phyloP scores from a whole-genome alignment of 2,797 vertebrate species.

The Sebastes iracundus region DNA sequence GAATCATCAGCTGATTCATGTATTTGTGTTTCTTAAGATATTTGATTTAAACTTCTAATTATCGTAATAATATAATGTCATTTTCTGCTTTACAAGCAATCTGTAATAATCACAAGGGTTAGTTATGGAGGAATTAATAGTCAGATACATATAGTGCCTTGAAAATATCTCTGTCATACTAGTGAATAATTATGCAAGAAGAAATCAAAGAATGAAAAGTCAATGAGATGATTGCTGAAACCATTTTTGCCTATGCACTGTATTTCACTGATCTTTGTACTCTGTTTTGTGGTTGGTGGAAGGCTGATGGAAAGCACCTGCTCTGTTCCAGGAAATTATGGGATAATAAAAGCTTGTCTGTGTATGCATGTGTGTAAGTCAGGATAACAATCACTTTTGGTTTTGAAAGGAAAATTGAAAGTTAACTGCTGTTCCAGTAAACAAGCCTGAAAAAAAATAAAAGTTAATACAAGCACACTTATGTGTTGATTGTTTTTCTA shows the following conservation, averaged over 20 bases:
- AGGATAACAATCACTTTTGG: not conserved
- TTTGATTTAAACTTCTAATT: not conserved
- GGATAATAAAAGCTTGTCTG: not conserved
- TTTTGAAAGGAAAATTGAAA: constrained; percentile 6
- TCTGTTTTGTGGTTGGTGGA: not conserved
- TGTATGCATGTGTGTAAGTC: not conserved
- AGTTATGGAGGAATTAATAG: not conserved
- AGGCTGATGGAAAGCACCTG: not conserved
- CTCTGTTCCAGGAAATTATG: not conserved
- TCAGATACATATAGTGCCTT: not conserved
- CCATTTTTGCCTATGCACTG: not conserved
- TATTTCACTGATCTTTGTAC: not conserved
- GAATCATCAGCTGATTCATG: not conserved
- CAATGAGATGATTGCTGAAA: not conserved
- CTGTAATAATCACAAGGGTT: not conserved
- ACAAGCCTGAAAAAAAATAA: not conserved
- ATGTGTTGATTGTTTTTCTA: not conserved
- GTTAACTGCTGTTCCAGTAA: not conserved
- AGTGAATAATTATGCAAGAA: not conserved
- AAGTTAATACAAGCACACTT: not conserved
- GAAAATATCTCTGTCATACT: not conserved
- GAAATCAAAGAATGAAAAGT: not conserved
- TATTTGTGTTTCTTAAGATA: not conserved
- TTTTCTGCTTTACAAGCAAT: not conserved
- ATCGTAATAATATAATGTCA: not conserved